A percentile compares a stretch with the other conserved stretches of the same genome.
Conservation (phyloP, 2,797 vertebrate genomes). For the Phataginus tetradactyla region DNA sequence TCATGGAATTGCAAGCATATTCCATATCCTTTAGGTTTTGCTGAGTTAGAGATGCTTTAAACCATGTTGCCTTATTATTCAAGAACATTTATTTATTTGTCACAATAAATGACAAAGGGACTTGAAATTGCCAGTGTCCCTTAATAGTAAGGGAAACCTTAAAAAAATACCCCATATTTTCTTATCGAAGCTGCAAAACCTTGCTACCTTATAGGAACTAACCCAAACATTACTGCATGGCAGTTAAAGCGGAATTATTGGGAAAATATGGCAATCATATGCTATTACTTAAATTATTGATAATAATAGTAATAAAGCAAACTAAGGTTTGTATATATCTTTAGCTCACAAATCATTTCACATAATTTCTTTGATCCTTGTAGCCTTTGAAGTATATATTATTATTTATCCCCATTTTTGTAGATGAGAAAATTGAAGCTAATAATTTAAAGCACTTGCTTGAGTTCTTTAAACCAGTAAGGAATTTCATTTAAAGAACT, state of each 20-base stretch:
- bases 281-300: conserved; percentile 11
- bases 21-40: not conserved
- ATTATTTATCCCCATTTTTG: conserved; percentile 39
- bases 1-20: not conserved
- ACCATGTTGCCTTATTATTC: not conserved
- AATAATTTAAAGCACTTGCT: conserved; percentile 51
- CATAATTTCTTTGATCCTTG: conserved; percentile 49
- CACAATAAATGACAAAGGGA: not conserved
- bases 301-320: conserved; percentile 18
- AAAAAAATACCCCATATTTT: not conserved
- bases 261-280: not conserved
- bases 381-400: conserved; percentile 56
- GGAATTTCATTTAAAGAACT: conserved; percentile 29
- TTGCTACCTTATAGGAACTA: not conserved
- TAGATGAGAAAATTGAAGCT: conserved; percentile 55
- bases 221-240: not conserved
- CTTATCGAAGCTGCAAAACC: not conserved
- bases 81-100: not conserved
- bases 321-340: conserved; percentile 16
- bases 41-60: not conserved
- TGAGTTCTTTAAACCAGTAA: conserved; percentile 39
- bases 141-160: not conserved
- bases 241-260: not conserved
- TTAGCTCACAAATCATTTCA: conserved; percentile 38
- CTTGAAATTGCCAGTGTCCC: not conserved